A percentile compares a stretch with the other conserved stretches of the same genome.
Evolutionary conservation across 2,113 vertebrate genomes (phyloP).

Genomic region (Rhea americana): DNA sequence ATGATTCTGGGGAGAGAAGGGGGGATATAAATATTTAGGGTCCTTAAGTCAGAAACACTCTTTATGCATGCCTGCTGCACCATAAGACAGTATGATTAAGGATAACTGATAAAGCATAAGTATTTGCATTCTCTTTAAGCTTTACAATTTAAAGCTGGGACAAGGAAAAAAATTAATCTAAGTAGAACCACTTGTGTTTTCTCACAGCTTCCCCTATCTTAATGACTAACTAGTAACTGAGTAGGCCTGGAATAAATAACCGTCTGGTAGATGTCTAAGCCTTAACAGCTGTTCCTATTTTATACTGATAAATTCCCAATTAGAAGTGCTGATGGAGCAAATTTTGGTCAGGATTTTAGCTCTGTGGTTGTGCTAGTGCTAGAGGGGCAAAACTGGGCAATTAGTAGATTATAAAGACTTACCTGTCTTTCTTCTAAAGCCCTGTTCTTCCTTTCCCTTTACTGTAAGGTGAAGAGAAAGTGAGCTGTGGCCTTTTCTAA

Average conservation of each 20-base stretch:
- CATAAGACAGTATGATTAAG: accelerated
- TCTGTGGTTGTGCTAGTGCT: neutral
- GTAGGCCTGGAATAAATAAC: neutral
- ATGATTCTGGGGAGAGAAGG: neutral
- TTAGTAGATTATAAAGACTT: neutral
- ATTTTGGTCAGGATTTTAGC: neutral
- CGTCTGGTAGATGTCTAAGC: neutral
- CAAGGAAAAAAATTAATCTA: neutral
- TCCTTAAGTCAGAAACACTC: neutral
- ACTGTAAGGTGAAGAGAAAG: accelerated
- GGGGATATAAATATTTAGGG: neutral
- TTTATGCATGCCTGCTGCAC: neutral
- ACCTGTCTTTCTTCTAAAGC: accelerated
- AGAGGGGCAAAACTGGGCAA: neutral
- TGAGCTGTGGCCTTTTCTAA: neutral
- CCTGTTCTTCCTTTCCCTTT: neutral
- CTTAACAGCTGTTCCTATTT: constrained; percentile 8
- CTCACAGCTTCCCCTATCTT: accelerated
- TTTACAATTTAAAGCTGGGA: neutral
- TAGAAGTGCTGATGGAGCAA: neutral
- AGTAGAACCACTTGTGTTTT: neutral
- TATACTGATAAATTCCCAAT: neutral
- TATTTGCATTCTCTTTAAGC: accelerated
- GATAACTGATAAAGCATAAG: neutral
- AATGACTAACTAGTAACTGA: neutral